These are phyloP conservation scores for Gymnobelideus leadbeateri DNA, from an alignment of 2,113 vertebrate genomes.

Conservation along the genomic window DNA sequence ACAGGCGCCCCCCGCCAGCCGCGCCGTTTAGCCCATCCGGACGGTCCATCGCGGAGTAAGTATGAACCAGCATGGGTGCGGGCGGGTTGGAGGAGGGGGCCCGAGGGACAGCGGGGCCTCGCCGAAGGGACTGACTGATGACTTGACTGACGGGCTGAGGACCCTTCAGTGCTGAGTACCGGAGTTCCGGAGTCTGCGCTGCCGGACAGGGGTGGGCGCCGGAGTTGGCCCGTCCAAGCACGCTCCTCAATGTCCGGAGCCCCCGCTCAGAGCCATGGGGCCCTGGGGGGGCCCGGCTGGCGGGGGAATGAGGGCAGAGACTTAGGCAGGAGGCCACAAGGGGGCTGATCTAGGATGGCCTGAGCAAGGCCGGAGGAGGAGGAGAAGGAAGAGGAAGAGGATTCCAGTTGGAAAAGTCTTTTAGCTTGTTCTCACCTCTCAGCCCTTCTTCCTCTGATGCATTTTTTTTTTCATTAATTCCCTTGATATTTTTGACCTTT, in stretches of 20 bases:
- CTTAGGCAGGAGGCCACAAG: conserved; percentile 22
- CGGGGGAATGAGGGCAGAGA: conserved; percentile 3
- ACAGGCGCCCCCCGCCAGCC: conserved; percentile 89
- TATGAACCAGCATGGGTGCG: conserved; percentile 92
- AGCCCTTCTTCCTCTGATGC: conserved; percentile 79
- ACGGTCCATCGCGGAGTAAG: conserved; percentile 94
- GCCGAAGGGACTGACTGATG: not conserved
- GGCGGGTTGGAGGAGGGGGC: not conserved
- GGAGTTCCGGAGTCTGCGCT: conserved; percentile 21
- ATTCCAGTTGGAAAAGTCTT: conserved; percentile 60
- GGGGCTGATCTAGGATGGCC: not conserved
- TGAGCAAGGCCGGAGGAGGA: conserved; percentile 38
- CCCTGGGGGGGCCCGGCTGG: not conserved
- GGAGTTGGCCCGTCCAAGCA: not conserved
- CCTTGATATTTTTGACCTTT: no score
- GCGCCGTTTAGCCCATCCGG: conserved; percentile 92
- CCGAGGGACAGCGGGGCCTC: not conserved
- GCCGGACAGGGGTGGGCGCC: conserved; percentile 68
- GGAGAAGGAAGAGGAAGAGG: not conserved
- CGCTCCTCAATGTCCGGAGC: not conserved
- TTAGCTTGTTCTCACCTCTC: conserved; percentile 68
- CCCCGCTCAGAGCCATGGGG: not conserved
- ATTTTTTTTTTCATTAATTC: no score
- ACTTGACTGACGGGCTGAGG: not conserved
- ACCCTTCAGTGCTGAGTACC: not conserved